Base-by-base conservation (phyloP, 2,888 invertebrate species). In the Mechanitis mazaeus region DNA sequence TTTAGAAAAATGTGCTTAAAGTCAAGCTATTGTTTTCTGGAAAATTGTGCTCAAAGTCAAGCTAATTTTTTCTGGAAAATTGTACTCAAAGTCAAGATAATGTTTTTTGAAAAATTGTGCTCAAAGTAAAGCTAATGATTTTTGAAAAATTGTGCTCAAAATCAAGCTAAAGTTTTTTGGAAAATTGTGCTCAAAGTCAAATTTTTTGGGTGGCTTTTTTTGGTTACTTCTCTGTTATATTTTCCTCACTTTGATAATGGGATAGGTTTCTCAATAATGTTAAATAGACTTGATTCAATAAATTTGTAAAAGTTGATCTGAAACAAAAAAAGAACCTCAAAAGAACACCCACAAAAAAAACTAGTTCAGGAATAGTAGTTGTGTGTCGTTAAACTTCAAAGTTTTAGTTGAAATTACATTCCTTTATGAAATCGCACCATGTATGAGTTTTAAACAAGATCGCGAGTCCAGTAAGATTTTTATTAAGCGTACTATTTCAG, bases 401-500 rank as follows among this genome's bases (percentile, higher is more conserved):
- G 9, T 42, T 68, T 59, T 56, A 68, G 66, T 61, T 70, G 63
- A 56, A 65, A 64, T 65, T 69, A 67, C 66, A 69, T 68, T 68
- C 69, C 64, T 69, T 68, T 72, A 70, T 70, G 78, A 83, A 81
- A 77, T 79, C 74, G 75, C 77, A 78, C 72, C 72, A 69, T 75
- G 74, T 77, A 82, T 81, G 79, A 82, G 77, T 84, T 84, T 83
- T 82, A 83, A 84, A 84, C 81, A 83, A 81, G 83, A 81, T 79
- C 76, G 71, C 75, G 64, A 61, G 59, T 66, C 63, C 33, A 60
- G 65, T 63, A 61, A 72, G 71, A 72, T 80, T 79, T 77, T 70
- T 72, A 71, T 69, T 69, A 72, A 70, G 72, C 70, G 75, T 73
- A 71, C 74, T 77, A 75, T 75, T 75, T 42, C 9, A 42, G 42